A percentile compares a stretch with the other conserved stretches of the same genome.
Evolutionary conservation across 2,113 vertebrate species (phyloP).

Genomic region (Lophura nycthemera): DNA sequence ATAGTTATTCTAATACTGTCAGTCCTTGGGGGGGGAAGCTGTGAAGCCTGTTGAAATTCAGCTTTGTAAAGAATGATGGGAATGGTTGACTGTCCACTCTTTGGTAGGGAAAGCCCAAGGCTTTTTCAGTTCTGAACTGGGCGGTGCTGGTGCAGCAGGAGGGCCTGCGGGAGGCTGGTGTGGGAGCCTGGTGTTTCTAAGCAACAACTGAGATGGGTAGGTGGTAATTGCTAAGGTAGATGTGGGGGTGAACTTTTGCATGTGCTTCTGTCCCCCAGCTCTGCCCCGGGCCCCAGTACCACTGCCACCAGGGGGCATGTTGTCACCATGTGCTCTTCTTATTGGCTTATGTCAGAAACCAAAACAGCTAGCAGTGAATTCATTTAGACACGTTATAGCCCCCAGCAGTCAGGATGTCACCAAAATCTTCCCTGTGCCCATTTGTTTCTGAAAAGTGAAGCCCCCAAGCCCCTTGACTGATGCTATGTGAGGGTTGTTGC

Average conservation of each 20-base stretch:
- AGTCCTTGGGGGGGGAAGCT: background rate
- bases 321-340: background rate
- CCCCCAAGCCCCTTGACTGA: background rate
- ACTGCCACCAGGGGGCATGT: conserved; percentile 53
- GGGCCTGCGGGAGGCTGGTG: background rate
- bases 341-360: fast-evolving
- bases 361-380: fast-evolving
- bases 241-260: background rate
- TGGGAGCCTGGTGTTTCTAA: background rate
- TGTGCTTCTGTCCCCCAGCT: background rate
- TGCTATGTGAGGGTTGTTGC: no score
- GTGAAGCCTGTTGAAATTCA: background rate
- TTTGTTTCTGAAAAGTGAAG: background rate
- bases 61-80: background rate
- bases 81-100: background rate
- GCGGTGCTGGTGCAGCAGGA: background rate
- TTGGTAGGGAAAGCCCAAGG: background rate
- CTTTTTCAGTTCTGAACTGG: background rate
- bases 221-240: background rate
- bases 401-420: background rate
- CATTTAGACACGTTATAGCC: background rate
- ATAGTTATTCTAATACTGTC: background rate
- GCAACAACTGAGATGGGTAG: background rate
- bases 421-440: background rate
- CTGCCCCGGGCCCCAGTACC: background rate